Base-by-base conservation (phyloP, 2,113 vertebrate species). In the Engraulis encrasicolus region DNA sequence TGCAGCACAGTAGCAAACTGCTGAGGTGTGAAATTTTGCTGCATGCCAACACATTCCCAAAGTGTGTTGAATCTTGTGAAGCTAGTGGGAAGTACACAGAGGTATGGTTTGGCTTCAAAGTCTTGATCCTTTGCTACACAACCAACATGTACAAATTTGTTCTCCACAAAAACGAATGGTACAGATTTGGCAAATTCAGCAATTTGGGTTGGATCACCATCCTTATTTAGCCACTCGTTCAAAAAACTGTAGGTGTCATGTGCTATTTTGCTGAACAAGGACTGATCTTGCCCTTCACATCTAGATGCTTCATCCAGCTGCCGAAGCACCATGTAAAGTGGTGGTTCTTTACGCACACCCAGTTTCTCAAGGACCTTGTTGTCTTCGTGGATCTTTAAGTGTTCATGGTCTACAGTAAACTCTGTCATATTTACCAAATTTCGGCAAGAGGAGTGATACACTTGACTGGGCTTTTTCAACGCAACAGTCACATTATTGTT, bases 51-150 rank as follows among this genome's bases (percentile, higher is more conserved):
- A 81, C 91, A 92, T 71, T 92, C 2, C 96, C 96, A 97, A 27
- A 97, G 93, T 0, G 87, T 87, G 12, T 52, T 89, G 81, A 93
- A 96, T 40, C 1, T 6, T 23, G 12, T 50, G 45, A 95, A 94
- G 45, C 86, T 89, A 45, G 71, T 15, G 84, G 94, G 95, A 86
- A 97, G 93, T 17, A 92, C 84, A 85, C 95, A 90, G 34, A 97
- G 95, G 79, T 96, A 95, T 0, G 96, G 96, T 81, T 74, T 92
- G 77, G 91, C 93, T 81, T 96, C 90, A 92, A 96, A 95, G 1
- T 89, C 86, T 49, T 86, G 81, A 12, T 37, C 83, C 66, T 91
- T 54, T 34, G 95, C 96, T 14, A 97, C 93, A 83, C 85, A 71
- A 0, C 0, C 87, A 50, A 95, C 89, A 6, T 94, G 87, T 18